These are phyloP conservation scores for Hirtodrosophila trivittata DNA, from an alignment of 2,888 invertebrate genomes.

Conservation along the genomic window DNA sequence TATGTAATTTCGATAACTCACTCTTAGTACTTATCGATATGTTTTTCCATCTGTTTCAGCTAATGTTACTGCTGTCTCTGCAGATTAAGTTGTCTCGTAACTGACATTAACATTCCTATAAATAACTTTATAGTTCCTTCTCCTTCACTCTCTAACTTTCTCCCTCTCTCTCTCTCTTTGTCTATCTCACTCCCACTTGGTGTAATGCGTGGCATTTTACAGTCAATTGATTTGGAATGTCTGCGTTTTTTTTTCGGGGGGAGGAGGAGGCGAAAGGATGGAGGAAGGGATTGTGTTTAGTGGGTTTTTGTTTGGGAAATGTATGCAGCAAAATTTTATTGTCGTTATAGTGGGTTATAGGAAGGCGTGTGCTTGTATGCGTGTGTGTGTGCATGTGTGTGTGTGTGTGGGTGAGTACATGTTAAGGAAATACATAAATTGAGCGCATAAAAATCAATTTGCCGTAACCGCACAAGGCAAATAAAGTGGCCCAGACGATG, in stretches of 20 bases:
- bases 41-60: not conserved
- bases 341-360: conserved; percentile 11
- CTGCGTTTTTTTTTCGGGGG: conserved; percentile 13
- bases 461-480: conserved; percentile 72
- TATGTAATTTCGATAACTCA: too few species aligned
- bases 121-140: not conserved
- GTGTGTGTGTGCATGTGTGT: not conserved
- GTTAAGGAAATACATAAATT: conserved; percentile 65
- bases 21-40: too few species aligned
- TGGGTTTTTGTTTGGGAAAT: conserved; percentile 24
- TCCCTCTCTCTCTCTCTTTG: conserved; percentile 1
- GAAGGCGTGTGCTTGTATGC: not conserved
- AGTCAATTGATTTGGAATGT: conserved; percentile 68
- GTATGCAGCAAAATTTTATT: conserved; percentile 43
- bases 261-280: conserved; percentile 7
- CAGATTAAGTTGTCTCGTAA: not conserved
- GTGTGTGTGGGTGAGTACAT: conserved; percentile 20
- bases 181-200: conserved; percentile 22
- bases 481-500: conserved; percentile 55
- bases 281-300: conserved; percentile 15
- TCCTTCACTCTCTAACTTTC: conserved; percentile 2
- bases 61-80: not conserved
- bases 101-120: conserved; percentile 5
- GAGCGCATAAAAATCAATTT: conserved; percentile 78
- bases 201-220: conserved; percentile 54